These are phyloP conservation scores for Aporrectodea caliginosa DNA, from an alignment of 1,140 invertebrate species.

Conservation along the genomic window DNA sequence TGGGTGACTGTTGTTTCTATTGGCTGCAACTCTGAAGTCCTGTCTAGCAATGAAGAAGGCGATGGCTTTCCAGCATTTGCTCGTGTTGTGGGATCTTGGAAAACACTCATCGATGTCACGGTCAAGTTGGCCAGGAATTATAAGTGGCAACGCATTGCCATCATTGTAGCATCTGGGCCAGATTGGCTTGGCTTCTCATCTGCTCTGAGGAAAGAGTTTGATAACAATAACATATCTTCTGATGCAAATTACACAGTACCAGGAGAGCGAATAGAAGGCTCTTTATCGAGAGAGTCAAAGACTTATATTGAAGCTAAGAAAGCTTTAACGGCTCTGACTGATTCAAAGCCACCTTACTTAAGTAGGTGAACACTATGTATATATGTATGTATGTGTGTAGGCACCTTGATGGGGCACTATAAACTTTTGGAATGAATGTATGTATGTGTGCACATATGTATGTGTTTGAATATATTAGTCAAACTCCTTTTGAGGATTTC, in stretches of 20 bases:
- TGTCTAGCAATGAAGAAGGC: not conserved
- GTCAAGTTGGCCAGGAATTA: not conserved
- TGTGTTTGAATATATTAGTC: too few relatives aligned
- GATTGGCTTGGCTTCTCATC: not conserved
- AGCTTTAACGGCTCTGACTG: too few relatives aligned
- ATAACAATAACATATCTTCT: not conserved
- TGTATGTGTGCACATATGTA: too few relatives aligned
- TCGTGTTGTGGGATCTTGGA: not conserved
- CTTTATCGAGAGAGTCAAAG: too few relatives aligned
- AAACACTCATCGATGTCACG: not conserved
- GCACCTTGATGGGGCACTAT: too few relatives aligned
- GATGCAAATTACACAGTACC: not conserved
- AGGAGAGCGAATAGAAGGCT: not conserved
- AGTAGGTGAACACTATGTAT: too few relatives aligned
- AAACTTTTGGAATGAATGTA: too few relatives aligned
- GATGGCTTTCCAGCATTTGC: not conserved
- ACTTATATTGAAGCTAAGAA: too few relatives aligned
- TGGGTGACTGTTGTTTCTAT: not conserved
- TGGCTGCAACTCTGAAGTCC: not conserved
- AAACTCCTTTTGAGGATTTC: too few relatives aligned
- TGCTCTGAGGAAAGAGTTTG: not conserved
- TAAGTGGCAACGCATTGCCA: not conserved
- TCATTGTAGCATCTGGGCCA: not conserved
- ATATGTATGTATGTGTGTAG: too few relatives aligned
- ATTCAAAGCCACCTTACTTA: too few relatives aligned